phyloP scores from a whole-genome alignment of 2,888 invertebrate species.

The Calephelis perditalis region DNA sequence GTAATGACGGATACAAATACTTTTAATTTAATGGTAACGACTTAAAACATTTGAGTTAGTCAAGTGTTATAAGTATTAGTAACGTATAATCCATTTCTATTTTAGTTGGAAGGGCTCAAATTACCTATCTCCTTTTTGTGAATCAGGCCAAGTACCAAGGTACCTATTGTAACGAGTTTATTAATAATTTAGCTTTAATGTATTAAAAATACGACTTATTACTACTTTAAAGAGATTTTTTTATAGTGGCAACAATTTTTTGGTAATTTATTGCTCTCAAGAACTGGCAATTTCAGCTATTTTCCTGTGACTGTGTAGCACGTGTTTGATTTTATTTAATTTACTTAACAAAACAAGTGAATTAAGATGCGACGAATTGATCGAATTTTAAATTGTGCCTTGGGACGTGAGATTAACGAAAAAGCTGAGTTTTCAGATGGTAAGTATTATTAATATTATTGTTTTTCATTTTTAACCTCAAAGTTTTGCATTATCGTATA shows the following conservation, averaged over 20 bases:
- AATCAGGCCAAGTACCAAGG: not conserved
- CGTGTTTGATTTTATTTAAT: constrained; percentile 3
- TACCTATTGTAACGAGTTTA: constrained; percentile 1
- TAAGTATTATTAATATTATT: constrained; percentile 3
- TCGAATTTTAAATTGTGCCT: constrained; percentile 2
- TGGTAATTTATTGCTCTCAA: constrained; percentile 2
- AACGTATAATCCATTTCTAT: constrained; percentile 1
- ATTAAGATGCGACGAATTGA: constrained; percentile 2
- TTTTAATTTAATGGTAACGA: no score
- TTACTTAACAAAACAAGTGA: constrained; percentile 2
- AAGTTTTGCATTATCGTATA: constrained; percentile 2
- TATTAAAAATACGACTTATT: constrained; percentile 1
- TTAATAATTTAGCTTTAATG: constrained; percentile 1
- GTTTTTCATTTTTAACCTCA: constrained; percentile 2
- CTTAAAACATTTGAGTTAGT: no score
- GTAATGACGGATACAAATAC: no score
- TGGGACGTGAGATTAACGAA: constrained; percentile 2
- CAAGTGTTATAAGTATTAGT: no score
- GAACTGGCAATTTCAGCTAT: constrained; percentile 2
- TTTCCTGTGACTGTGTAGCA: constrained; percentile 2
- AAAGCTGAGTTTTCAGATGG: constrained; percentile 2
- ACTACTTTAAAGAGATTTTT: constrained; percentile 2
- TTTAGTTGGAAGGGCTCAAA: constrained; percentile 1
- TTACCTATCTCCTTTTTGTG: constrained; percentile 1
- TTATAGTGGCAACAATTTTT: constrained; percentile 2